Evolutionary conservation across 2,797 vertebrate species (phyloP).

Genomic region (Smutsia temminckii): DNA sequence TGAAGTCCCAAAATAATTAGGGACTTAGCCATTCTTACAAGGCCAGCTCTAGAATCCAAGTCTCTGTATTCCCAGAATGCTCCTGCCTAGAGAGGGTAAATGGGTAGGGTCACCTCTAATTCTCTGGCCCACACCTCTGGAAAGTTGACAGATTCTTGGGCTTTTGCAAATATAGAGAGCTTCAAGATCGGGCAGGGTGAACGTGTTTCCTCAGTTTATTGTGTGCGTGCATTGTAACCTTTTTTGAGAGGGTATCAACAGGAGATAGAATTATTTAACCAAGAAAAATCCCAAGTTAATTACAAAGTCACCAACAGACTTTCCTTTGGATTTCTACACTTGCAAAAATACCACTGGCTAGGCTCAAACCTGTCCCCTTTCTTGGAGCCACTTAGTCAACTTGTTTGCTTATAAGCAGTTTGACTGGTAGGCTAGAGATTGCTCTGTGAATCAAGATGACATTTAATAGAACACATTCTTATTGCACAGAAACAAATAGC

Average conservation of each 20-base stretch:
- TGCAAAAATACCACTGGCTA: neutral
- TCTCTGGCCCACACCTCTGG: neutral
- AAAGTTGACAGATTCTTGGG: neutral
- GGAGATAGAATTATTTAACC: neutral
- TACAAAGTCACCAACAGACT: neutral
- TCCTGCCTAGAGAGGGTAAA: neutral
- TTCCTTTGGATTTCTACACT: neutral
- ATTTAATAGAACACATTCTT: neutral
- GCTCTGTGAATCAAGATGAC: neutral
- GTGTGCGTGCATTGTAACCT: neutral
- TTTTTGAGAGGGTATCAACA: neutral
- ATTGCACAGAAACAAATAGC: conserved; percentile 8
- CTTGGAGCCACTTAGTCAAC: neutral
- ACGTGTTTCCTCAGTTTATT: neutral
- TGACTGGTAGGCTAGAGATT: neutral
- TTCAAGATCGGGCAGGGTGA: neutral
- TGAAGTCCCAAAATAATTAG: neutral
- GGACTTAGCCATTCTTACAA: neutral
- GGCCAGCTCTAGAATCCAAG: neutral
- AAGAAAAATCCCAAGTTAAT: conserved; percentile 1
- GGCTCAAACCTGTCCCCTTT: neutral
- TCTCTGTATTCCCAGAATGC: neutral
- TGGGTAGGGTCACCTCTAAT: neutral
- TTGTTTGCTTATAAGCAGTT: neutral
- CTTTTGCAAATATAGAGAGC: neutral